Base-by-base conservation (phyloP, 2,113 vertebrate genomes). In the Progne subis region DNA sequence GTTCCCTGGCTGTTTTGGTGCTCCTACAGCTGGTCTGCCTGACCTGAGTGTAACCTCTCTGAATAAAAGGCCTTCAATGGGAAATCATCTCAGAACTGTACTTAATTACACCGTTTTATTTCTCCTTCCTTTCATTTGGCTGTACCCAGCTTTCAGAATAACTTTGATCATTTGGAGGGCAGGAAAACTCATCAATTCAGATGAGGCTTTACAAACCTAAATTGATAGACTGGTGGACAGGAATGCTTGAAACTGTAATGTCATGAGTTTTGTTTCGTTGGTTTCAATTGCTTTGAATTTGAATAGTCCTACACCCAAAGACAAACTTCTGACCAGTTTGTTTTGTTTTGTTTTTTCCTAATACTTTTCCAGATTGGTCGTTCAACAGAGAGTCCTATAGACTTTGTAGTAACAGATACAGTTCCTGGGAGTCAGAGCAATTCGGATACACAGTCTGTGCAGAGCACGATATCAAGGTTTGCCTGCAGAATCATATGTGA, bases 391-490 rank as follows among this genome's bases (percentile, higher is more conserved):
- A 99, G 99, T 91, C 99, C 99, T 25, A 99, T 99, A 88, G 99
- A 99, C 98, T 99, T 99, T 41, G 99, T 99, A 14, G 99, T 99
- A 97, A 99, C 99, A 37, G 99, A 99, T 97, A 99, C 99, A 3
- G 98, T 99, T 96, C 99, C 99, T 24, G 99, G 99, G 88, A 99
- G 99, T 96, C 99, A 99, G 97, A 99, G 98, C 70, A 99, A 99
- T 90, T 98, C 98, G 0, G 99, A 99, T 96, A 99, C 99, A 1
- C 99, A 99, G 98, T 99, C 99, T 14, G 99, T 99, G 39, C 99
- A 99, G 97, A 99, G 99, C 98, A 99, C 99, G 93, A 99, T 99
- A 97, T 99, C 99, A 31, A 98, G 99, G 96, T 99, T 99, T 78
- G 99, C 99, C 95, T 99, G 99, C 97, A 98, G 99, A 95, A 99